Conservation (phyloP, 2,797 vertebrate species). For the Phoeniculus purpureus region DNA sequence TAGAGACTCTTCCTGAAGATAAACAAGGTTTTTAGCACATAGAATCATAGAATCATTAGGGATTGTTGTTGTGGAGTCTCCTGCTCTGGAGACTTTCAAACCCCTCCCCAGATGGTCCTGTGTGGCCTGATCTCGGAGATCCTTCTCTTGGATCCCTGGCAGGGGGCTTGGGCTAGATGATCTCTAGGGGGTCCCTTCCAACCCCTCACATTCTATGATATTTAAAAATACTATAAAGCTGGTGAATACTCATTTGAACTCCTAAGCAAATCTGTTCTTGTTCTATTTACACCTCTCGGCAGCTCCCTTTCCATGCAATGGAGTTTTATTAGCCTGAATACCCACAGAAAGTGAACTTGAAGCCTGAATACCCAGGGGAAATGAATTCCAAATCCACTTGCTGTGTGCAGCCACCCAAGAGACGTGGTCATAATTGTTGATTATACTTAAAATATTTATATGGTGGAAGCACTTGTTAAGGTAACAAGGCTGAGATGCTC, state of each 20-base stretch:
- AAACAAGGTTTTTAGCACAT: not conserved
- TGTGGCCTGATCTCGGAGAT: too few relatives aligned
- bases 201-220: not conserved
- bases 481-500: not conserved
- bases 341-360: slow-evolving; percentile 42
- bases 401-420: slow-evolving; percentile 59
- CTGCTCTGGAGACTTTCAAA: too few relatives aligned
- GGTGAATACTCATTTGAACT: slow-evolving; percentile 66
- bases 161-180: too few relatives aligned
- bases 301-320: slow-evolving; percentile 5
- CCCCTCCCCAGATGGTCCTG: too few relatives aligned
- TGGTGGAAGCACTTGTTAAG: not conserved
- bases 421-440: slow-evolving; percentile 67
- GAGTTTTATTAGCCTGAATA: slow-evolving; percentile 61
- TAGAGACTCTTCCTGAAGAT: not conserved
- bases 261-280: slow-evolving; percentile 56
- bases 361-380: slow-evolving; percentile 47
- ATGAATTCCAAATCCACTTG: slow-evolving; percentile 58
- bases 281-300: slow-evolving; percentile 59
- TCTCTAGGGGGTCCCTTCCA: too few relatives aligned
- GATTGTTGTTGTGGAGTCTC: too few relatives aligned
- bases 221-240: slow-evolving; percentile 42
- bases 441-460: slow-evolving; percentile 66
- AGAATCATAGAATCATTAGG: too few relatives aligned
- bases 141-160: too few relatives aligned